Percentiles rank a stretch among this genome's conserved stretches.
phyloP scores from a whole-genome alignment of 2,888 invertebrate genomes.

The Augiades crinisus region DNA sequence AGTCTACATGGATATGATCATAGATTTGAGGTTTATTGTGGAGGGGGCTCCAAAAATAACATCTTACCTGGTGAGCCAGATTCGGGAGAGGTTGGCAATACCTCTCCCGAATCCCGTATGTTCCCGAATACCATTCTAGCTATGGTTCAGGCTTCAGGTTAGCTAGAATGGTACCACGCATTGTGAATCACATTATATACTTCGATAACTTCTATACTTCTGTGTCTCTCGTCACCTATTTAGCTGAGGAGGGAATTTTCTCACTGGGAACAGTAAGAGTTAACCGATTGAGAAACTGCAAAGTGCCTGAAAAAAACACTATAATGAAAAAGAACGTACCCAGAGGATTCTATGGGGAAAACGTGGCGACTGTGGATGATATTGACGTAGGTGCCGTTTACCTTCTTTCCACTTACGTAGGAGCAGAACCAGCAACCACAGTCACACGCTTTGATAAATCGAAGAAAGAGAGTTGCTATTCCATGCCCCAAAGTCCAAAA shows the following conservation, averaged over 20 bases:
- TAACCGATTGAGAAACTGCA: slow-evolving; percentile 31
- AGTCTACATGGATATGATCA: slow-evolving; percentile 26
- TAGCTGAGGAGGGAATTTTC: slow-evolving; percentile 41
- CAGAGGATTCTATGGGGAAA: slow-evolving; percentile 40
- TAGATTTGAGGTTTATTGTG: slow-evolving; percentile 39
- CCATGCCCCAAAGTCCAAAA: slow-evolving; percentile 34
- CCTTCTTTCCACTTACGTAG: slow-evolving; percentile 46
- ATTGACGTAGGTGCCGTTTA: slow-evolving; percentile 40
- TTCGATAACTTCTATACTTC: slow-evolving; percentile 42
- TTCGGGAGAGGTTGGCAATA: slow-evolving; percentile 40
- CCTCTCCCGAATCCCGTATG: no score
- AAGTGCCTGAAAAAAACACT: slow-evolving; percentile 41
- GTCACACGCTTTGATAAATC: slow-evolving; percentile 41
- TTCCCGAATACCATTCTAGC: no score
- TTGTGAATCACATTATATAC: slow-evolving; percentile 39
- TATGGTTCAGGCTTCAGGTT: slow-evolving; percentile 40
- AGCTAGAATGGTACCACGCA: slow-evolving; percentile 38
- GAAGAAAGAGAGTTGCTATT: slow-evolving; percentile 32
- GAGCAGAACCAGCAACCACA: slow-evolving; percentile 41
- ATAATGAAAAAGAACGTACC: slow-evolving; percentile 41
- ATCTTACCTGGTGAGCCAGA: slow-evolving; percentile 41
- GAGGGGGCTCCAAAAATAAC: slow-evolving; percentile 37
- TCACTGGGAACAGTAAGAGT: slow-evolving; percentile 34
- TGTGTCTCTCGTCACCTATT: slow-evolving; percentile 37
- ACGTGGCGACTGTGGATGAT: slow-evolving; percentile 39